Evolutionary conservation across 2,113 vertebrate genomes (phyloP).

Genomic region (Daubentonia madagascariensis): DNA sequence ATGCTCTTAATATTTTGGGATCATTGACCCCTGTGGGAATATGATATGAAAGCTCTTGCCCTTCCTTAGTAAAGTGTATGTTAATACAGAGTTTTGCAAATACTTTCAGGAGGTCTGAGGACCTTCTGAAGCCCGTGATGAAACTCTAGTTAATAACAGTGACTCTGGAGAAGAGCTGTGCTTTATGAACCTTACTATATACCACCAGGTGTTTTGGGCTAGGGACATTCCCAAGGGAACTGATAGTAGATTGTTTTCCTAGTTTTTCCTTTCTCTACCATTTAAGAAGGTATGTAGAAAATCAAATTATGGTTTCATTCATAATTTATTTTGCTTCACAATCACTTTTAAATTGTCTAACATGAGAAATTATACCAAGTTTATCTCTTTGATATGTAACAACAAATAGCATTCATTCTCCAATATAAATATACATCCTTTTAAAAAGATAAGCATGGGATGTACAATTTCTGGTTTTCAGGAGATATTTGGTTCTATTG

Average conservation of each 20-base stretch:
- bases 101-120: neutral
- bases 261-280: neutral
- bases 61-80: neutral
- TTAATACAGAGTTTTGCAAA: neutral
- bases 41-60: neutral
- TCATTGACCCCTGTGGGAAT: neutral
- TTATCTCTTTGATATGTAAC: neutral
- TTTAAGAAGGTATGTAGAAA: neutral
- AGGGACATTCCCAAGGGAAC: neutral
- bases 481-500: neutral
- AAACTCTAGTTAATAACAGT: neutral
- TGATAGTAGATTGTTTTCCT: neutral
- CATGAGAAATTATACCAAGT: neutral
- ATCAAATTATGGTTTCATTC: neutral
- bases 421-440: neutral
- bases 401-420: neutral
- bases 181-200: neutral
- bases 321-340: constrained; percentile 30
- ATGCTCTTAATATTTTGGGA: neutral
- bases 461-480: neutral
- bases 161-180: neutral
- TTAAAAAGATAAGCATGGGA: neutral
- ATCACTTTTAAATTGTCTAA: neutral
- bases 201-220: neutral
- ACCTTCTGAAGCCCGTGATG: neutral